These are phyloP conservation scores for Andrena marginata DNA, from an alignment of 2,888 invertebrate genomes.

Conservation along the genomic window DNA sequence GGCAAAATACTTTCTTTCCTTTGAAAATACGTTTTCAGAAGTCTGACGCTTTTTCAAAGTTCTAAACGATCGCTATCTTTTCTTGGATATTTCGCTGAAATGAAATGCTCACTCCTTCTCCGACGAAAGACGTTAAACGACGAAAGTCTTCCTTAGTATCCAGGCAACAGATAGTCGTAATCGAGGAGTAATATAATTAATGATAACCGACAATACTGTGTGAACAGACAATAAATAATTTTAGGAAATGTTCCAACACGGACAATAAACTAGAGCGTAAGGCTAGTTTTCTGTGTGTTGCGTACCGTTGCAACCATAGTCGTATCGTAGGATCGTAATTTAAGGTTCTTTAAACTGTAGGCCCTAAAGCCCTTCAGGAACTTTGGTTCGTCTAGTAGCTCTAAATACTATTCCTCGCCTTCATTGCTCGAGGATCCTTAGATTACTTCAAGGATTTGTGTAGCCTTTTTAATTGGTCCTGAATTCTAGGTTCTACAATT, in stretches of 20 bases:
- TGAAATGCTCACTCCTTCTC: constrained; percentile 1
- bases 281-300: constrained; percentile 55
- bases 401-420: neutral
- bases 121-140: constrained; percentile 52
- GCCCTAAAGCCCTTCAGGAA: neutral
- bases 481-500: neutral
- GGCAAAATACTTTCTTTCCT: neutral
- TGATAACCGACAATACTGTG: constrained; percentile 84
- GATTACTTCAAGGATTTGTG: neutral
- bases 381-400: neutral
- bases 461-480: neutral
- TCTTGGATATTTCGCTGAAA: neutral
- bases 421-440: neutral
- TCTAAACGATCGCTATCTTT: neutral
- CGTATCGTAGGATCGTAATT: constrained; percentile 18
- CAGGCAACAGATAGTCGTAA: constrained; percentile 81
- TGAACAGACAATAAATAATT: constrained; percentile 84
- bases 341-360: neutral
- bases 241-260: constrained; percentile 82
- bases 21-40: neutral
- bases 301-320: constrained; percentile 45
- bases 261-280: constrained; percentile 81
- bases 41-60: constrained; percentile 2
- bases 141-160: constrained; percentile 82
- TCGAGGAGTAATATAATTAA: constrained; percentile 73